A percentile compares a stretch with the other conserved stretches of the same genome.
These are phyloP conservation scores for Hybos culiciformis DNA, from an alignment of 2,888 invertebrate species.

Conservation along the genomic window DNA sequence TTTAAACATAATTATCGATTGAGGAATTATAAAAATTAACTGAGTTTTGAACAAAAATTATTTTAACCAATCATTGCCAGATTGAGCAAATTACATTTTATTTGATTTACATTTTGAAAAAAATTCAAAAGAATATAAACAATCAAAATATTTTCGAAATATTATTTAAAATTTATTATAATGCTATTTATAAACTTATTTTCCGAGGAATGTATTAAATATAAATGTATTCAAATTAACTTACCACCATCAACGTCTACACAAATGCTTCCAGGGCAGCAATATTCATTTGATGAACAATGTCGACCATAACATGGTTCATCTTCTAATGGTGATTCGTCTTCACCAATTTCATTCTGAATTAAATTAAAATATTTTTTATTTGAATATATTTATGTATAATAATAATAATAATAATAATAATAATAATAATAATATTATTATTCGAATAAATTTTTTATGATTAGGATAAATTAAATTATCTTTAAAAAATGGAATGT, in stretches of 20 bases:
- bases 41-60: no score
- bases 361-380: no score
- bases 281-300: constrained; percentile 67
- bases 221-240: not conserved
- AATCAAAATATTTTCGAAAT: not conserved
- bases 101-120: not conserved
- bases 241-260: not conserved
- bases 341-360: constrained; percentile 17
- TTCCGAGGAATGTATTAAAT: not conserved
- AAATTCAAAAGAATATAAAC: not conserved
- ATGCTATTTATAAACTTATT: not conserved
- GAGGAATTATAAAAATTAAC: no score
- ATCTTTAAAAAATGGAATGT: no score
- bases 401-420: no score
- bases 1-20: no score
- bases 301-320: constrained; percentile 65
- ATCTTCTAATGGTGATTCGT: constrained; percentile 43
- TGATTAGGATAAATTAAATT: no score
- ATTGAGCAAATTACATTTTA: no score
- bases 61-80: no score
- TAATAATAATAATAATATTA: no score
- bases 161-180: not conserved
- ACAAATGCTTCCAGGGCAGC: constrained; percentile 56
- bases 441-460: no score
- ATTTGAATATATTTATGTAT: no score